Evolutionary conservation across 2,113 vertebrate species (phyloP).

Genomic region (Melanostigma gelatinosum): DNA sequence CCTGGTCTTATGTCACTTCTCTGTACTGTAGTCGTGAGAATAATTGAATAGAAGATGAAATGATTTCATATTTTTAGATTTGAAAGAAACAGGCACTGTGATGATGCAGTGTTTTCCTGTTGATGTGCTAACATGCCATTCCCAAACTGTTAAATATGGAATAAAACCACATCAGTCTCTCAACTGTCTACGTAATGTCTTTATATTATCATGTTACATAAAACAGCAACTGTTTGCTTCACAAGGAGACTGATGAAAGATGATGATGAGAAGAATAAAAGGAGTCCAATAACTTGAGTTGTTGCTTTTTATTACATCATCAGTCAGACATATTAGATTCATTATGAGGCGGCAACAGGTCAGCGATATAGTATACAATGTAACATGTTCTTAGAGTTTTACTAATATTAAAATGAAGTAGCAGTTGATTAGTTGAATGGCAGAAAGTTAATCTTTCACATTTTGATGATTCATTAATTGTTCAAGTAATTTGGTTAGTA

Average conservation of each 20-base stretch:
- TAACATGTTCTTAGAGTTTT: neutral
- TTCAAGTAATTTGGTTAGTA: neutral
- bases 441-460: neutral
- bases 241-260: neutral
- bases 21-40: neutral
- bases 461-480: neutral
- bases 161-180: constrained; percentile 6
- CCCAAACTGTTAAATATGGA: neutral
- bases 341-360: neutral
- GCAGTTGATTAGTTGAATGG: neutral
- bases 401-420: too few relatives aligned
- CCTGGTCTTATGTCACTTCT: constrained; percentile 6
- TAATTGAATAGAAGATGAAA: neutral
- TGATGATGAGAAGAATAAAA: neutral
- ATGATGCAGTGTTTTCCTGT: constrained; percentile 12
- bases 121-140: neutral
- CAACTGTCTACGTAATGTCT: neutral
- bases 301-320: constrained; percentile 1
- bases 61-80: constrained; percentile 20
- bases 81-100: neutral
- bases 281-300: neutral
- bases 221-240: neutral
- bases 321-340: neutral
- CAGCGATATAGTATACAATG: neutral
- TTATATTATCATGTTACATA: neutral